These are phyloP conservation scores for Trididemnum nubilum DNA, from an alignment of 23 tunicate genomes.

Conservation along the genomic window DNA sequence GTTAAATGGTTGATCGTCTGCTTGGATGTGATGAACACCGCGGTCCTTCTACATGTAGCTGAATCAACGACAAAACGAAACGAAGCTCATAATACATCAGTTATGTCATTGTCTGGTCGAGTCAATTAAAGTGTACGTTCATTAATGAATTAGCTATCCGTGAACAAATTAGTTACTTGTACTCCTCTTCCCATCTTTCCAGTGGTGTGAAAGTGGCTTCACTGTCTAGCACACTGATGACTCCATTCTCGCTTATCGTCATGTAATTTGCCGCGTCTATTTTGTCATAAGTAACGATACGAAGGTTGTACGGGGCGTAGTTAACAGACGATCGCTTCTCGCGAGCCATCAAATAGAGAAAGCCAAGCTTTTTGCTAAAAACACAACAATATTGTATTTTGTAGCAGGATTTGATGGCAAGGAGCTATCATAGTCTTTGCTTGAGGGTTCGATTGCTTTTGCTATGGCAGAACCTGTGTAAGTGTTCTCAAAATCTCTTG, in stretches of 20 bases:
- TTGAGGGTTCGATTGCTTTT: not conserved
- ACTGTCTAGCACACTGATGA: slow-evolving; percentile 53
- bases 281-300: slow-evolving; percentile 56
- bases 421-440: not conserved
- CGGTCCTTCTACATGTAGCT: no score
- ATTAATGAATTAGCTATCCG: no score
- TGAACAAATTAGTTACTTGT: slow-evolving; percentile 63
- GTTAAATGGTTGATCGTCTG: no score
- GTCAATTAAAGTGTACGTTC: no score
- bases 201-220: slow-evolving; percentile 79
- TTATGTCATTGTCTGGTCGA: no score
- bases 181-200: slow-evolving; percentile 88
- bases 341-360: slow-evolving; percentile 78
- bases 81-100: no score
- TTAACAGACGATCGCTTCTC: slow-evolving; percentile 58
- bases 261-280: slow-evolving; percentile 59
- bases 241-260: slow-evolving; percentile 71
- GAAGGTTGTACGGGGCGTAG: slow-evolving; percentile 79
- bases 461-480: no score
- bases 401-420: not conserved
- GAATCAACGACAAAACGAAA: no score
- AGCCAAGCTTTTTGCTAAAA: slow-evolving; percentile 69
- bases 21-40: no score
- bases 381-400: no score
- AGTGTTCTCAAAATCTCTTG: no score